Evolutionary conservation across 2,113 vertebrate species (phyloP), one percentile per base, ranked within the genome.

Genomic region (Microcebus lehilahytsara): DNA sequence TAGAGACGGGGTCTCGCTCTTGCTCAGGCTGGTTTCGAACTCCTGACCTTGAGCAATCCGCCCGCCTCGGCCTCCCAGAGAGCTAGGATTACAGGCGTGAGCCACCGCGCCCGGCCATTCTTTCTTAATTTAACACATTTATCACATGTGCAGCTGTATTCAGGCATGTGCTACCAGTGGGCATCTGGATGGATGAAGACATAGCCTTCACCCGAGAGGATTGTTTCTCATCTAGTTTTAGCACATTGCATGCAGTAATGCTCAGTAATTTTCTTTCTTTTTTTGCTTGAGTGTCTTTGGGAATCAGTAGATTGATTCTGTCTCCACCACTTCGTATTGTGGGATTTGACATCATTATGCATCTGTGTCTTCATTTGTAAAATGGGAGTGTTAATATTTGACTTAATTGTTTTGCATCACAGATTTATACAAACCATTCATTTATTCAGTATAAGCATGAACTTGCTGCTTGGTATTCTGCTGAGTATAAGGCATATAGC

Each of bases 281-380:
- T 56, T 74, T 87, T 16, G 30, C 30, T 3, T 5, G 49, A 60
- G 14, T 25, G 32, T 22, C 42, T 56, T 49, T 80, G 71, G 58
- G 42, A 51, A 5, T 91, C 66, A 46, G 32, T 66, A 92, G 42
- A 25, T 25, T 49, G 1, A 10, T 69, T 87, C 51, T 62, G 25
- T 53, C 40, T 64, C 49, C 23, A 56, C 11, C 40, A 51, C 85
- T 79, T 69, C 51, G n/a, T 13, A 40, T 60, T 14, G 5, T 86
- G 51, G 34, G 5, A n/a, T 49, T 46, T 85, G 80, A 66, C 17
- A 67, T 81, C 58, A 66, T 9, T 80, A 0, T 85, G 79, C 34
- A n/a, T 79, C 83, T 62, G 42, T 60, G 40, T 86, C 67, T 96
- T 93, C 53, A 9, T 62, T 74, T 93, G n/a, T 93, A 34, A 93